Conservation (phyloP, 2,113 vertebrate species). For the Callospermophilus lateralis region DNA sequence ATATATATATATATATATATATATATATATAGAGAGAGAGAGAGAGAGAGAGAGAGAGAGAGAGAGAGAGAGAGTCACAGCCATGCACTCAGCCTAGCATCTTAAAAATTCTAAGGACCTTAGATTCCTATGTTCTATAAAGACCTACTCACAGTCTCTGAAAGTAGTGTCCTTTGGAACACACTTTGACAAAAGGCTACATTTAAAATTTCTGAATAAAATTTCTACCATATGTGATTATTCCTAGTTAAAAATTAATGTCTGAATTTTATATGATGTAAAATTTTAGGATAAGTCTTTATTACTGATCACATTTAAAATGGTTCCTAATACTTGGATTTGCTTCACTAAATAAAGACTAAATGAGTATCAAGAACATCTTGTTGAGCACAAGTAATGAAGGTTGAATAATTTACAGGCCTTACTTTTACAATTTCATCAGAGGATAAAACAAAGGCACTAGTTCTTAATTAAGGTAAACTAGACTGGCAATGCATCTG, state of each 20-base stretch:
- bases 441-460: neutral
- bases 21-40: no score
- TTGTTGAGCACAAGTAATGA: neutral
- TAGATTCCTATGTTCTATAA: neutral
- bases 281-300: neutral
- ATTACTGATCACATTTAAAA: neutral
- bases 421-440: neutral
- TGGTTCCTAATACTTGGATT: neutral
- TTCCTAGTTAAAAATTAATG: constrained; percentile 2
- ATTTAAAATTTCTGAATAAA: neutral
- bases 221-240: neutral
- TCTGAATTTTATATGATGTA: neutral
- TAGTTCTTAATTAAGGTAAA: constrained; percentile 13
- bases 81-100: neutral
- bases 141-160: neutral
- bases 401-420: neutral
- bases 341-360: neutral
- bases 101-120: neutral
- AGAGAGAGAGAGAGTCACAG: neutral
- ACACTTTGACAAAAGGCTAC: neutral
- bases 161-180: neutral
- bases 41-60: no score
- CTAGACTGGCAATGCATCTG: neutral
- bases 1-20: no score
- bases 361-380: neutral